These are phyloP conservation scores for Xanthia icteritia DNA, from an alignment of 2,888 invertebrate species.

Conservation along the genomic window DNA sequence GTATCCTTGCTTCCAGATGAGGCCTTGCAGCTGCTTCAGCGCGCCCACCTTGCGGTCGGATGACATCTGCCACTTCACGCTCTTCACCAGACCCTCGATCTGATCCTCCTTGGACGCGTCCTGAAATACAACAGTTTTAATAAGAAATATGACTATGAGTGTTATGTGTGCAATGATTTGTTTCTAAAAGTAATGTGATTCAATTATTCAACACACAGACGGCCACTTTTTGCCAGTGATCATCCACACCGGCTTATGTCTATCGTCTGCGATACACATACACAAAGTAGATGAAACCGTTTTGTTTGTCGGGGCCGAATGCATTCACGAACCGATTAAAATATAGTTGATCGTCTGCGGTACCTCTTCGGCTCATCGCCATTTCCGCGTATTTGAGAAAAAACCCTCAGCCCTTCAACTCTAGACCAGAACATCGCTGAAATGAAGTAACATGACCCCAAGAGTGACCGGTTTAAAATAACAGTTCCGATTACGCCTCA, in stretches of 20 bases:
- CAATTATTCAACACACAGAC: background rate
- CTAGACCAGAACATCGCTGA: background rate
- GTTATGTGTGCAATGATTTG: background rate
- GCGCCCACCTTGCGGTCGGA: slow-evolving; percentile 94
- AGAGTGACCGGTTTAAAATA: slow-evolving; percentile 6
- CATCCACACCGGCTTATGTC: background rate
- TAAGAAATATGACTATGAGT: slow-evolving; percentile 19
- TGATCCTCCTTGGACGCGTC: slow-evolving; percentile 87
- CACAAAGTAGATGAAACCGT: background rate
- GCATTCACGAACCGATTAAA: background rate
- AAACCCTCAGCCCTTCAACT: background rate
- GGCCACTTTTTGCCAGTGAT: background rate
- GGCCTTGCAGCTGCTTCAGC: slow-evolving; percentile 97
- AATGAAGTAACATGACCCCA: slow-evolving; percentile 5
- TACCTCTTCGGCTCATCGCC: background rate
- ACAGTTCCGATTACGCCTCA: slow-evolving; percentile 14
- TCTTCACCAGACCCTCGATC: slow-evolving; percentile 92
- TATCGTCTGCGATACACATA: background rate
- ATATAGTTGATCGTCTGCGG: background rate
- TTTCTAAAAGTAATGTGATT: background rate
- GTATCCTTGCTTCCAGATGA: slow-evolving; percentile 97
- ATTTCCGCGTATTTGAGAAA: background rate
- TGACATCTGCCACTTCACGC: slow-evolving; percentile 95
- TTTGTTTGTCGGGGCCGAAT: background rate
- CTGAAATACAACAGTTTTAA: slow-evolving; percentile 74